A percentile compares a stretch with the other conserved stretches of the same genome.
Conservation (phyloP, 2,888 invertebrate species). For the Thymelicus acteon region DNA sequence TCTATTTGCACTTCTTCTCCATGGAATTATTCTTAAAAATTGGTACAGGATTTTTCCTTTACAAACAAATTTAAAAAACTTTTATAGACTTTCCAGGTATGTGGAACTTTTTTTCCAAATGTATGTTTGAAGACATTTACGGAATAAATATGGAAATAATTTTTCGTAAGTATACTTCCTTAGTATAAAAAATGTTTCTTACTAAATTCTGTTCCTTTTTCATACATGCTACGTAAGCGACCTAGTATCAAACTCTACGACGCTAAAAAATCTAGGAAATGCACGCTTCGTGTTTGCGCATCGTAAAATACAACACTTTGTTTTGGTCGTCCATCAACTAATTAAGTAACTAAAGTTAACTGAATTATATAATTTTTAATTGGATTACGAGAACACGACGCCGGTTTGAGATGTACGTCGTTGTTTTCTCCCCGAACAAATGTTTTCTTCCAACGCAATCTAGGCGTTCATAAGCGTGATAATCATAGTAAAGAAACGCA, state of each 20-base stretch:
- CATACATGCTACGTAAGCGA: not conserved
- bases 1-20: too few species aligned
- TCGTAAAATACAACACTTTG: slow-evolving; percentile 57
- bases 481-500: slow-evolving; percentile 17
- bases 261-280: slow-evolving; percentile 15
- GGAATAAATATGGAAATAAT: too few species aligned
- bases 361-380: slow-evolving; percentile 68
- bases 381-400: slow-evolving; percentile 48
- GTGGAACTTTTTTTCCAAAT: too few species aligned
- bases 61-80: too few species aligned
- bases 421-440: slow-evolving; percentile 40
- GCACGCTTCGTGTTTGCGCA: slow-evolving; percentile 52
- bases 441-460: slow-evolving; percentile 49
- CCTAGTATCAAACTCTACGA: not conserved
- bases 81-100: too few species aligned
- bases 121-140: too few species aligned
- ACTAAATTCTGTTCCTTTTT: too few species aligned
- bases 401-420: slow-evolving; percentile 43
- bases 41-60: too few species aligned
- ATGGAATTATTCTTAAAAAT: too few species aligned
- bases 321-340: slow-evolving; percentile 61
- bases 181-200: too few species aligned
- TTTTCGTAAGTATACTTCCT: too few species aligned
- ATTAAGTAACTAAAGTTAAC: slow-evolving; percentile 41
- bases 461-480: slow-evolving; percentile 48